These are phyloP conservation scores for Mesembrinibis cayennensis DNA, from an alignment of 2,113 vertebrate species.

Conservation along the genomic window DNA sequence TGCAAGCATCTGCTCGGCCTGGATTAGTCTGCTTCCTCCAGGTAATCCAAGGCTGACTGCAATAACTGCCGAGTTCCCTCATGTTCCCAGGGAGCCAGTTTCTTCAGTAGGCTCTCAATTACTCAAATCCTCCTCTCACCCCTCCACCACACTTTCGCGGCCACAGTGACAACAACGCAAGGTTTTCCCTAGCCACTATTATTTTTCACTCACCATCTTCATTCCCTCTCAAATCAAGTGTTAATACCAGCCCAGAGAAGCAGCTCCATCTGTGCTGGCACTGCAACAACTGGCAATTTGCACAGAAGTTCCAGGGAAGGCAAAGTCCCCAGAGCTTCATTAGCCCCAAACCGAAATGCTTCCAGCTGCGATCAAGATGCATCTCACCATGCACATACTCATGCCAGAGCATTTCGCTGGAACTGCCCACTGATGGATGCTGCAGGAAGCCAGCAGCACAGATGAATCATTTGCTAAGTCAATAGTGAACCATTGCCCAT, in stretches of 20 bases:
- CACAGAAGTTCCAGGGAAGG: neutral
- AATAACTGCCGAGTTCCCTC: neutral
- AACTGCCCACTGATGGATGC: neutral
- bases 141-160: neutral
- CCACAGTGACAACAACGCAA: neutral
- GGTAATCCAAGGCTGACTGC: neutral
- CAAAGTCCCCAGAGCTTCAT: neutral
- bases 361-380: neutral
- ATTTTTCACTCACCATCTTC: neutral
- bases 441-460: neutral
- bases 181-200: neutral
- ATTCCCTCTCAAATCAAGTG: neutral
- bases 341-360: neutral
- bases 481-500: neutral
- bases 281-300: neutral
- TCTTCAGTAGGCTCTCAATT: neutral
- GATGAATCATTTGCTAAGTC: conserved; percentile 6
- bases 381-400: neutral
- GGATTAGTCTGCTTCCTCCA: neutral
- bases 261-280: neutral
- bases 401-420: neutral
- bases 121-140: neutral
- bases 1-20: neutral
- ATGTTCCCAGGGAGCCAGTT: neutral
- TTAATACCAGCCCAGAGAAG: neutral